These are phyloP conservation scores for Neodiprion virginianus DNA, from an alignment of 1,140 invertebrate species.

Conservation along the genomic window DNA sequence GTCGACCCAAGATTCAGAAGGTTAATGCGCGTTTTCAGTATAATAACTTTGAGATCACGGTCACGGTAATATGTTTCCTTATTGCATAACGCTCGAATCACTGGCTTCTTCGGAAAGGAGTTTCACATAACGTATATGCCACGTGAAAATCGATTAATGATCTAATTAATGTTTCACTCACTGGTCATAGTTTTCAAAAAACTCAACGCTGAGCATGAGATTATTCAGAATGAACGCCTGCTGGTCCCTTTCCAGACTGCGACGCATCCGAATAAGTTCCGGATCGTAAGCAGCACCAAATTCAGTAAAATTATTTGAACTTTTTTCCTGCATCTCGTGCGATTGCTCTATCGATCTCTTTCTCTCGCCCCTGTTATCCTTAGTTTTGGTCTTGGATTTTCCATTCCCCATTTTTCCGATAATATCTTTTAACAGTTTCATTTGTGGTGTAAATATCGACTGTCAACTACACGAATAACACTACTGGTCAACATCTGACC, in stretches of 20 bases:
- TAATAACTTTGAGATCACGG: too few relatives aligned
- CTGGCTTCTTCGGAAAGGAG: too few relatives aligned
- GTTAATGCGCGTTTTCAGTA: too few relatives aligned
- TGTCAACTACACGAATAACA: too few relatives aligned
- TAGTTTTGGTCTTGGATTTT: slow-evolving; percentile 49
- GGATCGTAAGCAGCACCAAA: slow-evolving; percentile 29
- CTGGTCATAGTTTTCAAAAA: slow-evolving; percentile 80
- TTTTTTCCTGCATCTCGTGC: not conserved
- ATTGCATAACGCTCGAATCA: too few relatives aligned
- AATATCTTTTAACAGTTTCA: not conserved
- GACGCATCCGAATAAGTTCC: slow-evolving; percentile 59
- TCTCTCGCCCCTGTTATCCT: slow-evolving; percentile 48
- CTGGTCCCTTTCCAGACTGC: slow-evolving; percentile 67
- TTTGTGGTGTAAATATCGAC: not conserved
- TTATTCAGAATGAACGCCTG: slow-evolving; percentile 79
- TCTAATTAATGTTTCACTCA: slow-evolving; percentile 57
- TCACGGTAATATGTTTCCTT: too few relatives aligned
- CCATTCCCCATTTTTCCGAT: slow-evolving; percentile 54
- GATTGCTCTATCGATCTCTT: slow-evolving; percentile 20
- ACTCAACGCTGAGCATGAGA: slow-evolving; percentile 76
- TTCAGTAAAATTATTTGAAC: not conserved
- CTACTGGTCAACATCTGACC: not conserved
- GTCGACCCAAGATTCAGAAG: too few relatives aligned
- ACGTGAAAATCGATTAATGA: slow-evolving; percentile 24
- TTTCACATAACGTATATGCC: too few relatives aligned